Percentiles rank a stretch among this genome's conserved stretches.
Evolutionary conservation across 2,888 invertebrate genomes (phyloP).

Genomic region (Ormyrus nitidulus): DNA sequence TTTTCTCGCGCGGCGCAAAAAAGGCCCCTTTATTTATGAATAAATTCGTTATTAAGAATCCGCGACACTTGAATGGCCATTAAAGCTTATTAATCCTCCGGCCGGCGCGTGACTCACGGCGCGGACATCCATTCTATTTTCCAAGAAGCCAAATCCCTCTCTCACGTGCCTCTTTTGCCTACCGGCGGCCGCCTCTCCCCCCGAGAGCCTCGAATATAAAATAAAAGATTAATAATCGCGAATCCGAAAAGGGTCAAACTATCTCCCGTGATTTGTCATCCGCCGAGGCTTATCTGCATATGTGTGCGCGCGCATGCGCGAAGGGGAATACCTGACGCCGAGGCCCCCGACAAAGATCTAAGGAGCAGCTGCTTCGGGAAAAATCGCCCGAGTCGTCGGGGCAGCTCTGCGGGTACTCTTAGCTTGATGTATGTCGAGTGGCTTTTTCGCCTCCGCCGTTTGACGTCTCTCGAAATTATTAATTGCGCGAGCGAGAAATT

Average conservation of each 20-base stretch:
- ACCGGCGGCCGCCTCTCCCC: neutral
- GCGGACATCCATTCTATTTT: conserved; percentile 44
- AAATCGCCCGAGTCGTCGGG: too few relatives aligned
- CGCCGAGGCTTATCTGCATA: conserved; percentile 17
- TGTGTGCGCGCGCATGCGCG: too few relatives aligned
- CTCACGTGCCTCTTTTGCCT: conserved; percentile 51
- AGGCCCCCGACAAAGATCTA: too few relatives aligned
- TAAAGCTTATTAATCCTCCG: conserved; percentile 45
- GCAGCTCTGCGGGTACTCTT: too few relatives aligned
- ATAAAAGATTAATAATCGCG: conserved; percentile 42
- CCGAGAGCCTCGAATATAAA: neutral
- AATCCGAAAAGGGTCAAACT: conserved; percentile 37
- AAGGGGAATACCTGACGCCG: too few relatives aligned
- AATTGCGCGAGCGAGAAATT: too few relatives aligned
- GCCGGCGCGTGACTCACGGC: conserved; percentile 45
- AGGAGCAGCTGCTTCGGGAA: too few relatives aligned
- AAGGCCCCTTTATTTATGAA: conserved; percentile 28
- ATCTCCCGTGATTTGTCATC: conserved; percentile 45
- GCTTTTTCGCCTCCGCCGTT: too few relatives aligned
- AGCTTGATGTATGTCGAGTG: too few relatives aligned
- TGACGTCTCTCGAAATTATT: too few relatives aligned
- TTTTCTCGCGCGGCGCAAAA: neutral
- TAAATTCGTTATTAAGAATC: conserved; percentile 35
- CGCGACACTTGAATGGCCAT: conserved; percentile 47
- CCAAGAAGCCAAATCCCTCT: conserved; percentile 21